phyloP scores from a whole-genome alignment of 2,888 invertebrate genomes.

The Iphiclides podalirius region DNA sequence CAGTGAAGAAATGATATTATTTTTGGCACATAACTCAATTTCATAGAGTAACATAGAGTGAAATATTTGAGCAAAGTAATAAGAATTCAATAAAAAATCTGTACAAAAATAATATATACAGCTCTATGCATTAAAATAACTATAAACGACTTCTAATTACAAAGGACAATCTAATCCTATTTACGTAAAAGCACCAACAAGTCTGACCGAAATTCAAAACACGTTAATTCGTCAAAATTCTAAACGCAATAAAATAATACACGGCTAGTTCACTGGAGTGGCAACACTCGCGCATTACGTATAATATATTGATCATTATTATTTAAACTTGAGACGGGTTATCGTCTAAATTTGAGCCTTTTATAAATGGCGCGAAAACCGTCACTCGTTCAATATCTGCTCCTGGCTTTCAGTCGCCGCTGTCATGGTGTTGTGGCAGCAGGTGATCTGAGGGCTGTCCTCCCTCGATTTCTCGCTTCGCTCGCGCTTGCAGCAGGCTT shows the following conservation, averaged over 20 bases:
- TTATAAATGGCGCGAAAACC: not conserved
- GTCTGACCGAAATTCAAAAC: too few relatives aligned
- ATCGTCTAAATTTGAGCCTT: constrained; percentile 19
- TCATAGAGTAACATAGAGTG: constrained; percentile 14
- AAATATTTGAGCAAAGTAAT: constrained; percentile 25
- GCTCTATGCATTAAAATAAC: not conserved
- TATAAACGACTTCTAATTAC: not conserved
- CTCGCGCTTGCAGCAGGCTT: constrained; percentile 34
- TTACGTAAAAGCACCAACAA: not conserved
- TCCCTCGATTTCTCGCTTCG: constrained; percentile 44
- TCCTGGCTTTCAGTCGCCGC: constrained; percentile 62
- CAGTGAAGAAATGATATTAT: constrained; percentile 23
- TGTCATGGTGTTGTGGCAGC: constrained; percentile 51
- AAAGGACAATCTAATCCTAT: not conserved
- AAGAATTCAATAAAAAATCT: too few relatives aligned
- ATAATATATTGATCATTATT: too few relatives aligned
- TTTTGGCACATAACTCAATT: constrained; percentile 34
- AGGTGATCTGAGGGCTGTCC: constrained; percentile 61
- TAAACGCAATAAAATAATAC: too few relatives aligned
- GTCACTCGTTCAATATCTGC: constrained; percentile 49
- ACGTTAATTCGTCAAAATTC: too few relatives aligned
- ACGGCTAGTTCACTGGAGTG: too few relatives aligned
- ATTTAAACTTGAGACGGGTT: not conserved
- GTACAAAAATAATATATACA: too few relatives aligned
- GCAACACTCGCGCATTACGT: too few relatives aligned